Base-by-base conservation (phyloP, 2,888 invertebrate species). In the Theodoxus fluviatilis region DNA sequence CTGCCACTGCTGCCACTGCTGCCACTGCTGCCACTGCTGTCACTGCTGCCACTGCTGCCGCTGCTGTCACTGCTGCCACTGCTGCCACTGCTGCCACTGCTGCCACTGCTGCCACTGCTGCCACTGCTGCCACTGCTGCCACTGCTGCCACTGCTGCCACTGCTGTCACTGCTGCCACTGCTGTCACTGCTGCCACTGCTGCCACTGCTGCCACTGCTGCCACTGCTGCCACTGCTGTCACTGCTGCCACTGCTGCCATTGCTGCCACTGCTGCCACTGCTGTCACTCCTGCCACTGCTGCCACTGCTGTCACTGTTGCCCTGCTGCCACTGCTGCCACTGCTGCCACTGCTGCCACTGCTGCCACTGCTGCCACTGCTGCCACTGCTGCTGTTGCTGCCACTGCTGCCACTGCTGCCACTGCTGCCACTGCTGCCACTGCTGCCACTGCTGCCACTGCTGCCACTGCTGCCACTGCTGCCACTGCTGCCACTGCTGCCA, bases 81-180 rank as follows among this genome's bases (percentile, higher is more conserved):
- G n/a, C n/a, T n/a, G n/a, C n/a, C n/a, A n/a, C n/a, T n/a, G n/a
- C n/a, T n/a, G n/a, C n/a, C n/a, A n/a, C n/a, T n/a, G n/a, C n/a
- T n/a, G n/a, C n/a, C n/a, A n/a, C n/a, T n/a, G n/a, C n/a, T n/a
- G 18, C 59, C 28, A 61, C 61, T 71, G 40, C 71, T 71, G 63
- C 70, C 63, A 71, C 71, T 71, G 33, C 70, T 71, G 63, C 38
- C 71, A 71, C 70, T 71, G 43, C 70, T 71, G n/a, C 40, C 71
- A 71, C 71, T 71, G 43, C 69, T 63, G 63, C 59, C 63, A 71
- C 71, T 71, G 37, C 70, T 38, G 35, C 70, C 71, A 71, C 71
- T 63, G 31, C 71, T 71, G 71, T 63, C 71, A 71, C 71, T 71
- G 71, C 70, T 71, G 43, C 71, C 47, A 72, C 70, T 71, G 71